Evolutionary conservation across 1,140 invertebrate species (phyloP).

Genomic region (Schlechtendalia chinensis): DNA sequence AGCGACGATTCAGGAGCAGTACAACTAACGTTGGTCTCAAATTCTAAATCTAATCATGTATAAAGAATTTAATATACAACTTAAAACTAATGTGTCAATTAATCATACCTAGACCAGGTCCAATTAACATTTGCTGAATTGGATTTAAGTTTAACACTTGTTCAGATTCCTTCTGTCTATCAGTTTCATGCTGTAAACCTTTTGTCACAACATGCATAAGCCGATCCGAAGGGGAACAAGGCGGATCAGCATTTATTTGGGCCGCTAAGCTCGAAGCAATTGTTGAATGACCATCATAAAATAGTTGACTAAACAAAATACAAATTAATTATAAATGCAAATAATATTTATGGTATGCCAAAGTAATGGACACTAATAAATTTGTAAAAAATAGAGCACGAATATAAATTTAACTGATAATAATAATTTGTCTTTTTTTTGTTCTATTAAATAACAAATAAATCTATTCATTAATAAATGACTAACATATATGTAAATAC

Average conservation of each 20-base stretch:
- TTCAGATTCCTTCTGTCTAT: constrained; percentile 59
- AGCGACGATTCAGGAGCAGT: constrained; percentile 89
- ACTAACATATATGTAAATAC: no score
- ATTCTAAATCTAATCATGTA: constrained; percentile 78
- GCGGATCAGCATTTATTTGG: constrained; percentile 80
- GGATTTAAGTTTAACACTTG: constrained; percentile 57
- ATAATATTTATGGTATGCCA: no score
- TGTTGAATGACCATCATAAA: constrained; percentile 90
- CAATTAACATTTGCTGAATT: constrained; percentile 69
- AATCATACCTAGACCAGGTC: constrained; percentile 71
- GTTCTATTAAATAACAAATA: no score
- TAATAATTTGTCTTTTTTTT: no score
- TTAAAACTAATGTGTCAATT: not conserved
- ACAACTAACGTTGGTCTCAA: constrained; percentile 87
- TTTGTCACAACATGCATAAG: constrained; percentile 80
- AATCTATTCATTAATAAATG: no score
- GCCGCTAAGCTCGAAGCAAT: constrained; percentile 80
- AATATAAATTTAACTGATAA: no score
- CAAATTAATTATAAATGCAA: constrained; percentile 37
- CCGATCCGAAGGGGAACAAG: constrained; percentile 92
- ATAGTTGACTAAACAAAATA: constrained; percentile 72
- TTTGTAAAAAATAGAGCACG: no score
- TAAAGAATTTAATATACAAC: not conserved
- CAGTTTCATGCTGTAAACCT: constrained; percentile 85
- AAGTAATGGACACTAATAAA: no score